Percentiles rank a stretch among this genome's conserved stretches.
Conservation (phyloP, 2,888 invertebrate species). For the Hedya salicella region DNA sequence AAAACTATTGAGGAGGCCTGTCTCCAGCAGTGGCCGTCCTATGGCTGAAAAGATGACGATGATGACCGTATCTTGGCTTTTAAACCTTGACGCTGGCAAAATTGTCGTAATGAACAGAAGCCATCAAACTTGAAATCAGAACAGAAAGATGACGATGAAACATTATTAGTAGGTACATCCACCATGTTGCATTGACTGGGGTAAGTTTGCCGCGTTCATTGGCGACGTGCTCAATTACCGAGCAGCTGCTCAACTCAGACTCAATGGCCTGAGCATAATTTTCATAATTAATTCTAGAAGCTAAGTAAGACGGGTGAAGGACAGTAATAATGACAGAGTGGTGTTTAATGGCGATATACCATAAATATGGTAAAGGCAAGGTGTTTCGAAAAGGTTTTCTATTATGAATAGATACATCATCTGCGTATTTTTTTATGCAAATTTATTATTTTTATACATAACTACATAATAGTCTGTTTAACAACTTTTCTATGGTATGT, state of each 20-base stretch:
- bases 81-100: too few relatives aligned
- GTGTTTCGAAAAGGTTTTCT: constrained; percentile 13
- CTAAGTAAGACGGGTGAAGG: constrained; percentile 1
- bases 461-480: too few relatives aligned
- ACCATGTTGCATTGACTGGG: neutral
- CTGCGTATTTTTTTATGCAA: too few relatives aligned
- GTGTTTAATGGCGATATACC: constrained; percentile 4
- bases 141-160: too few relatives aligned
- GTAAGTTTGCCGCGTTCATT: constrained; percentile 12
- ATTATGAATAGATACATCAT: constrained; percentile 15
- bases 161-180: too few relatives aligned
- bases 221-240: constrained; percentile 28
- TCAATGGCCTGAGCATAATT: constrained; percentile 12
- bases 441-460: neutral
- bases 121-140: too few relatives aligned
- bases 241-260: constrained; percentile 23
- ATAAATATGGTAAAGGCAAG: constrained; percentile 13
- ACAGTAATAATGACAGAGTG: constrained; percentile 24
- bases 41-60: too few relatives aligned
- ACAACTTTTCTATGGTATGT: too few relatives aligned
- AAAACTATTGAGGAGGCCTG: too few relatives aligned
- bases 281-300: constrained; percentile 22
- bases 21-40: too few relatives aligned
- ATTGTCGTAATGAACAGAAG: too few relatives aligned
- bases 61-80: too few relatives aligned